Base-by-base conservation (phyloP, 2,113 vertebrate species). In the Ciconia maguari region DNA sequence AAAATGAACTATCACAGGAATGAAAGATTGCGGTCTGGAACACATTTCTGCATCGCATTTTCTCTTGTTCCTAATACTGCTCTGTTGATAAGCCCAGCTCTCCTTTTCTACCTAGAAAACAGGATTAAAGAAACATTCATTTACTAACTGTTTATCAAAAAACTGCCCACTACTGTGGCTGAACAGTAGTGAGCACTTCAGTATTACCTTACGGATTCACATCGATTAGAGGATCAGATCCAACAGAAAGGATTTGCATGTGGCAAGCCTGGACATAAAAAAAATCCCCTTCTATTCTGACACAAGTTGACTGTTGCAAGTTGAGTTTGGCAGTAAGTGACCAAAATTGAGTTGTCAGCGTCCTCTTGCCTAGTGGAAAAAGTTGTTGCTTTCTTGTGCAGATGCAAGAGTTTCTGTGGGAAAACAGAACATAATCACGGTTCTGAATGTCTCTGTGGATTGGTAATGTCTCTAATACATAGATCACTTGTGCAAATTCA, bases 41-140 rank as follows among this genome's bases (percentile, higher is more conserved):
- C 81, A 98, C 69, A 36, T 98, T 98, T 51, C 98, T 98, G 72
- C 97, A 97, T 29, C 96, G 66, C 0, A 95, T 98, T 93, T 98
- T 96, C 85, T 99, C 98, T 97, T 98, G 97, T 91, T 98, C 97
- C 14, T 96, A 93, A 83, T 98, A 98, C 70, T 98, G 97, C 65
- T 98, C 97, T 77, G 98, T 96, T n/a, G 98, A 95, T 58, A 98
- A 78, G 93, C 96, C 98, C 97, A 98, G 86, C 97, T 98, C 71
- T 99, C 94, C 13, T 98, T 99, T 97, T 98, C 98, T 85, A 98
- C 97, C 98, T 98, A 72, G n/a, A 92, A 95, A 79, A 86, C 4
- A 78, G 42, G 41, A 82, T 69, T 77, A 75, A 93, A 87, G n/a
- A 77, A 94, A 68, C 34, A 41, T 41, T 81, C 2, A 21, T 72